Conservation (phyloP, 2,888 invertebrate species). For the Xylocampa areola region DNA sequence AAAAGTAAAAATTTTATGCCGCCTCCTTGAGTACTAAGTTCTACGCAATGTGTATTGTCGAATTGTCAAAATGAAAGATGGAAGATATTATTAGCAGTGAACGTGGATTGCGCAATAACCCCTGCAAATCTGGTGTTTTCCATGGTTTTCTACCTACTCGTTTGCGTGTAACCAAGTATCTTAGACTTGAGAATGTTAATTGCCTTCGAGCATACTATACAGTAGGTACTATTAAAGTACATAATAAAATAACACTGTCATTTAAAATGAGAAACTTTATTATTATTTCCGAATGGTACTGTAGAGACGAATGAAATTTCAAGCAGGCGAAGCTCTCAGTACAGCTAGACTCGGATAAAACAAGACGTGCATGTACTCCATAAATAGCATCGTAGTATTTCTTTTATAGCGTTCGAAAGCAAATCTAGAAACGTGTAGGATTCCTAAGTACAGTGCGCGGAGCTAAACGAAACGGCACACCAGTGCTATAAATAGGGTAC, state of each 20-base stretch:
- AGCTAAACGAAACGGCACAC: slow-evolving; percentile 14
- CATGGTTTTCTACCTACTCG: slow-evolving; percentile 14
- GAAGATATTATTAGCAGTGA: no score
- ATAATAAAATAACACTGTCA: slow-evolving; percentile 8
- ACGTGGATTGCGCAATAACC: no score
- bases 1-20: no score
- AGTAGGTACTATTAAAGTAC: neutral
- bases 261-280: slow-evolving; percentile 15
- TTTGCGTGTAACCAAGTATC: slow-evolving; percentile 21
- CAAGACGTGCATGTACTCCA: slow-evolving; percentile 19
- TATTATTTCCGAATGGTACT: slow-evolving; percentile 6
- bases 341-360: slow-evolving; percentile 18
- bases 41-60: no score
- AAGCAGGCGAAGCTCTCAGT: neutral
- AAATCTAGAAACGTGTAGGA: slow-evolving; percentile 36
- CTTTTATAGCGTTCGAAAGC: slow-evolving; percentile 17
- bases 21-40: no score
- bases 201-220: slow-evolving; percentile 22
- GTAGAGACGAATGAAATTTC: slow-evolving; percentile 6
- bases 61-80: no score
- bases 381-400: slow-evolving; percentile 27
- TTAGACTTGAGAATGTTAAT: slow-evolving; percentile 25
- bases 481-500: slow-evolving; percentile 40
- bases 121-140: slow-evolving; percentile 20
- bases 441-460: slow-evolving; percentile 17